These are phyloP conservation scores for Apis cerana DNA, from an alignment of 1,140 invertebrate species.

Conservation along the genomic window DNA sequence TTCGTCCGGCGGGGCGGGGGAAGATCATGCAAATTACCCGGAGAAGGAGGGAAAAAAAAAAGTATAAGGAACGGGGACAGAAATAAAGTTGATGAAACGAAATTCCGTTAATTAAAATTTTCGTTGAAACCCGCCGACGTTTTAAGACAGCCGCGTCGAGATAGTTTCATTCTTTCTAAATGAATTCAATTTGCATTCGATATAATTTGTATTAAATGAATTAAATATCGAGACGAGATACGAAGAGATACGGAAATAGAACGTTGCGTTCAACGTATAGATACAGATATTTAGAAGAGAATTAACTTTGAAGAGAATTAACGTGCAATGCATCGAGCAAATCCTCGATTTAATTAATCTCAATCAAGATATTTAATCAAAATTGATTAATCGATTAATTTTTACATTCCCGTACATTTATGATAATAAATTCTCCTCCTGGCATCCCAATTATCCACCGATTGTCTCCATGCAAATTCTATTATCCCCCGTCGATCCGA, in stretches of 20 bases:
- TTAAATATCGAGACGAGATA: background rate
- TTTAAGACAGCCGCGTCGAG: background rate
- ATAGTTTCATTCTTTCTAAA: constrained; percentile 1
- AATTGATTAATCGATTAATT: too few species aligned
- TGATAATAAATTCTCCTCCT: too few species aligned
- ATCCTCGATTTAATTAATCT: too few species aligned
- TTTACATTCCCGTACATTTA: too few species aligned
- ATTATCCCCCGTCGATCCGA: background rate
- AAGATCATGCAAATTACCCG: constrained; percentile 50
- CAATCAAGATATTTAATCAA: too few species aligned
- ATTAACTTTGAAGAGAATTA: too few species aligned
- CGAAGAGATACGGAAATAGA: too few species aligned
- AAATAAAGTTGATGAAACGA: constrained; percentile 44
- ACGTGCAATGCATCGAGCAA: too few species aligned
- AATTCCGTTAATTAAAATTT: constrained; percentile 54
- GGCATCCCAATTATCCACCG: too few species aligned
- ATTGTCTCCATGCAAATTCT: background rate
- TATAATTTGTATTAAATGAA: background rate
- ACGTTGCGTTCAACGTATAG: too few species aligned
- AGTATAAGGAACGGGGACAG: constrained; percentile 11
- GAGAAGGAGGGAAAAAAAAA: background rate
- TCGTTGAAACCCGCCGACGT: background rate
- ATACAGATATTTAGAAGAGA: too few species aligned
- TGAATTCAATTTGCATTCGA: constrained; percentile 7
- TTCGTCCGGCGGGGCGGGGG: constrained; percentile 7